Evolutionary conservation across 2,113 vertebrate species (phyloP), one percentile per base, ranked within the genome.

Genomic region (Ophthalmolycus amberensis): DNA sequence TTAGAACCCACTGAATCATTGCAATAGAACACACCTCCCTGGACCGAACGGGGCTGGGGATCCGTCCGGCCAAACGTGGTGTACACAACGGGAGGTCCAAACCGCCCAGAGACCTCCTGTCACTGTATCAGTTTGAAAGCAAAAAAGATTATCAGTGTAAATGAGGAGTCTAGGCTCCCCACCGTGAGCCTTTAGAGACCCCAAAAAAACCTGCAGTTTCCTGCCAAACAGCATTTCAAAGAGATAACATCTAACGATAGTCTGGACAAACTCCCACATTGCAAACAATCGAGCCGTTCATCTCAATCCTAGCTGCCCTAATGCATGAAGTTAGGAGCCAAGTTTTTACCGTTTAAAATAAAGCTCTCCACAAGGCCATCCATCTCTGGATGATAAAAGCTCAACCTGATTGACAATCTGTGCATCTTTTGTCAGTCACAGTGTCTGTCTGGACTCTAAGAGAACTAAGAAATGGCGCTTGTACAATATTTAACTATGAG

Each of bases 181-280:
- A 44, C 73, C 67, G 79, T 48, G 65, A 71, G 27, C 73, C 72
- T 79, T 88, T 79, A 62, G 71, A 75, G 67, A n/a, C 62, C 56
- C 18, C 27, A 71, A 27, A n/a, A 60, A 60, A 34, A 64, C 11
- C 40, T 25, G 16, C 22, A 3, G 14, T 71, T 58, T 65, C 38
- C 63, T 54, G 20, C 46, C 50, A 75, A 71, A 82, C 50, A 22
- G 70, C 44, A 37, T 62, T 85, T 79, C 15, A 71, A 34, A 68
- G 67, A 60, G 27, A 38, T 62, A 60, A 79, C 71, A 65, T 72
- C 10, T 66, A 38, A 71, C 25, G 11, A 63, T 11, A 40, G 67
- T 40, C 67, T 52, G 29, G 56, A 76, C 38, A 64, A 58, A 27
- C 77, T 69, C 62, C 54, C 63, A 58, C 52, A 71, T 72, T 16